A percentile compares a stretch with the other conserved stretches of the same genome.
phyloP scores from a whole-genome alignment of 2,113 vertebrate species.

The Campylorhamphus procurvoides region DNA sequence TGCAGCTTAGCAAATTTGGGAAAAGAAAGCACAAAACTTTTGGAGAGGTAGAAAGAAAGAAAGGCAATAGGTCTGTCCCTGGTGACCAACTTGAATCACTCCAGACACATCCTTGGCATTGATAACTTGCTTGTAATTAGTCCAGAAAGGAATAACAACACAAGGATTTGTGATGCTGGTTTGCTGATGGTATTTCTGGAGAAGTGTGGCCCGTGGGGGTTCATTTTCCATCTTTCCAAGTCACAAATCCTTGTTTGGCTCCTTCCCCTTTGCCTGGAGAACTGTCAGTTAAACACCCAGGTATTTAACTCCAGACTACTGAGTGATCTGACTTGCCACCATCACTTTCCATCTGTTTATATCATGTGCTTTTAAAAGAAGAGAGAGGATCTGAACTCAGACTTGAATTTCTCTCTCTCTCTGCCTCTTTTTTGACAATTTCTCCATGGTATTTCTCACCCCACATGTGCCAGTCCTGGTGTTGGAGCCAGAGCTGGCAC shows the following conservation, averaged over 20 bases:
- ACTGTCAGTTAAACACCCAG: not conserved
- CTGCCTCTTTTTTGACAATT: not conserved
- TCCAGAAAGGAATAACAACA: not conserved
- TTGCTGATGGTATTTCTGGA: not conserved
- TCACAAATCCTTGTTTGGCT: not conserved
- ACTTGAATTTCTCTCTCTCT: not conserved
- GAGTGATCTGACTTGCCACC: constrained; percentile 41
- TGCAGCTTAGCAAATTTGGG: not conserved
- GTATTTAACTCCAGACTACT: not conserved
- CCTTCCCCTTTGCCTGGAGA: not conserved
- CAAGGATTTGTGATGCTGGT: not conserved
- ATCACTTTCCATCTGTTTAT: not conserved
- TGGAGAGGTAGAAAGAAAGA: not conserved
- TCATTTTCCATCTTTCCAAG: not conserved
- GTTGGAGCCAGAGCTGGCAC: not conserved
- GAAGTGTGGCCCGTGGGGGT: not conserved
- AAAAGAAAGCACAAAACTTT: not conserved
- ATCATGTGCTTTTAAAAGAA: constrained; percentile 9
- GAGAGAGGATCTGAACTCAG: not conserved
- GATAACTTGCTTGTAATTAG: not conserved
- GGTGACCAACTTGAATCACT: not conserved
- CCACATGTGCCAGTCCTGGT: not conserved
- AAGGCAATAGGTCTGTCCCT: not conserved
- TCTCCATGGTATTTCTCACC: not conserved
- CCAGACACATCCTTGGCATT: not conserved